A percentile compares a stretch with the other conserved stretches of the same genome.
Evolutionary conservation across 2,113 vertebrate species (phyloP).

Genomic region (Carlito syrichta): DNA sequence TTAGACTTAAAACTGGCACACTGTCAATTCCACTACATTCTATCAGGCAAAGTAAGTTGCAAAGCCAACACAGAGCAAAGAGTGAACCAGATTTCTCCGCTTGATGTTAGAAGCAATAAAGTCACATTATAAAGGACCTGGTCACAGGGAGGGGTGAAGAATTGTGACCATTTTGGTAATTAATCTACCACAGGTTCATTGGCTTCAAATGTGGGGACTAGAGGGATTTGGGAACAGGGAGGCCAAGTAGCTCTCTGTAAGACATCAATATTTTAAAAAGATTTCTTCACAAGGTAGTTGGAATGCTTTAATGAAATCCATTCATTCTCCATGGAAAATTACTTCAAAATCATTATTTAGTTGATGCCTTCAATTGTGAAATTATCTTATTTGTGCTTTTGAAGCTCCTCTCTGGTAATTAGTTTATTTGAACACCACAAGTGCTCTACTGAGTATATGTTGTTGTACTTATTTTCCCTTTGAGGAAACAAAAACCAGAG

Average conservation of each 20-base stretch:
- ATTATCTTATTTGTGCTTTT: slow-evolving; percentile 60
- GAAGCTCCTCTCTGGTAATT: slow-evolving; percentile 50
- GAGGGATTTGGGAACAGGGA: not conserved
- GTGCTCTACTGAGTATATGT: slow-evolving; percentile 20
- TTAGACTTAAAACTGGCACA: not conserved
- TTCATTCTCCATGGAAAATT: slow-evolving; percentile 54
- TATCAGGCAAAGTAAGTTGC: not conserved
- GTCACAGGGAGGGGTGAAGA: not conserved
- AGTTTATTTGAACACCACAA: slow-evolving; percentile 58
- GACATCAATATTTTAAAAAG: slow-evolving; percentile 23
- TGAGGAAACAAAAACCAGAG: slow-evolving; percentile 46
- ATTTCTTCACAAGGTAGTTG: slow-evolving; percentile 11
- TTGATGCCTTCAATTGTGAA: slow-evolving; percentile 56
- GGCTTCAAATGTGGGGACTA: not conserved
- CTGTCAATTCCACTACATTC: not conserved
- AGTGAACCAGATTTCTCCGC: not conserved
- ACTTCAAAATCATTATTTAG: slow-evolving; percentile 53
- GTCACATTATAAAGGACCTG: not conserved
- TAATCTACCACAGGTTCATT: not conserved
- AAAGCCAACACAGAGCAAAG: not conserved
- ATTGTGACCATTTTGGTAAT: not conserved
- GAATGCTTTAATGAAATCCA: slow-evolving; percentile 52
- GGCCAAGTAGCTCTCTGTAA: slow-evolving; percentile 21
- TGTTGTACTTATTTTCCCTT: slow-evolving; percentile 48
- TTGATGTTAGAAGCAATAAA: not conserved